Conservation (phyloP, 1,140 invertebrate species). For the Hermetia illucens region DNA sequence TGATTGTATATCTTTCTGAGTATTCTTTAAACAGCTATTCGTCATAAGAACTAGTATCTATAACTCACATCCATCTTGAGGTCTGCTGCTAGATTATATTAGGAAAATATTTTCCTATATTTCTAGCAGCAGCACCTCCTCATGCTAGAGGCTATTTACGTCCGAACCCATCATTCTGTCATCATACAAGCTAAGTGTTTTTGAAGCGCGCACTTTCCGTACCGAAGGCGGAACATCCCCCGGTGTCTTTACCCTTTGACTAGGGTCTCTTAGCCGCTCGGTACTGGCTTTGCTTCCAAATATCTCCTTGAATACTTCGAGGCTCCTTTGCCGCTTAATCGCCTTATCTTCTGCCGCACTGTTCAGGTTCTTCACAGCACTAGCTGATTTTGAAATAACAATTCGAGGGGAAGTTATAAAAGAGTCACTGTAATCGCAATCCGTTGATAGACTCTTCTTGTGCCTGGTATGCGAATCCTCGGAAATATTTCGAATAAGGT, state of each 20-base stretch:
- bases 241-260: conserved; percentile 64
- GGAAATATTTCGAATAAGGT: conserved; percentile 6
- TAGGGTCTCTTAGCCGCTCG: conserved; percentile 53
- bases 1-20: too few species aligned
- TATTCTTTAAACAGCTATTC: too few species aligned
- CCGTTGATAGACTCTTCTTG: conserved; percentile 1
- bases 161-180: conserved; percentile 65
- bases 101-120: too few species aligned
- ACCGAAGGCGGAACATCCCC: conserved; percentile 64
- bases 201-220: conserved; percentile 40
- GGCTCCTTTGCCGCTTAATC: conserved; percentile 38
- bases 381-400: conserved; percentile 13
- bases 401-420: not conserved
- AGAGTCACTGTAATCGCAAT: not conserved
- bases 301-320: conserved; percentile 55
- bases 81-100: too few species aligned
- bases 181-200: conserved; percentile 69
- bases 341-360: conserved; percentile 17
- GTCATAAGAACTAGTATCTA: too few species aligned
- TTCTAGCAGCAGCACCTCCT: conserved; percentile 29
- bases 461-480: conserved; percentile 2
- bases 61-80: too few species aligned
- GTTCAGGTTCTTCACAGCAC: conserved; percentile 3
- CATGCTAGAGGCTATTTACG: conserved; percentile 30
- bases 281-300: conserved; percentile 38